These are phyloP conservation scores for Nymphalis io DNA, from an alignment of 1,140 invertebrate species.

Conservation along the genomic window DNA sequence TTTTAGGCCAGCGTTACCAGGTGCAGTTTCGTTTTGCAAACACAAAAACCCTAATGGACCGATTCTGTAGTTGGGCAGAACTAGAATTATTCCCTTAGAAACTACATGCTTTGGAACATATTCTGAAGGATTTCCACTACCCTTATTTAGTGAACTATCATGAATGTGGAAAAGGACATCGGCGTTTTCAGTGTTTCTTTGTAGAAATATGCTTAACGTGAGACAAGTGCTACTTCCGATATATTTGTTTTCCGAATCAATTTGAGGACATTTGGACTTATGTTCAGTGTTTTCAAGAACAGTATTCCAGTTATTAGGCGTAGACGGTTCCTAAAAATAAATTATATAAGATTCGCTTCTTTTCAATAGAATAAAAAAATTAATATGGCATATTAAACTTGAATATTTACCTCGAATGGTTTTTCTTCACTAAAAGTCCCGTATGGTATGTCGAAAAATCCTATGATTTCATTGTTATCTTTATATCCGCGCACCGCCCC, in stretches of 20 bases:
- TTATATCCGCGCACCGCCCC: conserved; percentile 40
- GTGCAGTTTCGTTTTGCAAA: conserved; percentile 49
- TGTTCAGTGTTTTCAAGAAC: conserved; percentile 69
- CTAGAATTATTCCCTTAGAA: conserved; percentile 51
- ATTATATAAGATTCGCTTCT: neutral
- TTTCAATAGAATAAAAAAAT: conserved; percentile 2
- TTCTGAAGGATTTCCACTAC: conserved; percentile 55
- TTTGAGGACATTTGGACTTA: conserved; percentile 65
- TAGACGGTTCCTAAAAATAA: conserved; percentile 76
- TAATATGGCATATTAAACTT: neutral
- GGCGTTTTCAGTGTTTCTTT: conserved; percentile 34
- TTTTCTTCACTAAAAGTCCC: conserved; percentile 33
- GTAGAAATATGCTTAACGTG: conserved; percentile 61
- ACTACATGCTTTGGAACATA: conserved; percentile 58
- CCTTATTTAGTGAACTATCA: conserved; percentile 48
- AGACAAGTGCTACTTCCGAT: conserved; percentile 52
- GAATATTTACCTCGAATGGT: conserved; percentile 50
- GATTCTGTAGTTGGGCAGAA: conserved; percentile 67
- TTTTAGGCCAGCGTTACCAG: conserved; percentile 85
- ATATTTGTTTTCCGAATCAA: conserved; percentile 35
- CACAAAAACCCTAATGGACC: conserved; percentile 67
- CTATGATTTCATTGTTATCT: conserved; percentile 29
- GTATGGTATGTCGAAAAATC: conserved; percentile 48
- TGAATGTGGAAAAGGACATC: conserved; percentile 65
- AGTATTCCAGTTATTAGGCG: conserved; percentile 70